Evolutionary conservation across 2,888 invertebrate genomes (phyloP), one percentile per base, ranked within the genome.

Genomic region (Lasioglossum villosulum): DNA sequence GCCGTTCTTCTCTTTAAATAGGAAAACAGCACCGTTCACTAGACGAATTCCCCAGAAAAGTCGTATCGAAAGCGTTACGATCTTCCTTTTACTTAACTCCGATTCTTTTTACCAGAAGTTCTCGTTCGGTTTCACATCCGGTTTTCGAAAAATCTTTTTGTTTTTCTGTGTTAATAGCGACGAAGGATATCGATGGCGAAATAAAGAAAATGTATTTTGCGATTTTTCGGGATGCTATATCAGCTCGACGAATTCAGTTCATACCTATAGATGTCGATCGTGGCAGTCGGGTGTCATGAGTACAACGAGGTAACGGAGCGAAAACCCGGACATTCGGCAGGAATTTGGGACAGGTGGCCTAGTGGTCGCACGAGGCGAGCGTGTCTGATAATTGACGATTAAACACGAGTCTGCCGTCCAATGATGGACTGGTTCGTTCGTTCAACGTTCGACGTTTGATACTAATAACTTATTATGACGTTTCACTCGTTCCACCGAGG

Each of bases 311-410:
- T 92, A 92, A 92, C 92, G 92, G 92, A 88, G 91, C 85, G 88
- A 92, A 92, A 92, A 91, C 91, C 88, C 90, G 93, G 91, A 92
- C 87, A 89, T 88, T 91, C 89, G 86, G 78, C 77, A 87, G 90
- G 92, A 93, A 93, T 93, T 93, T 92, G 91, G 92, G 92, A 92
- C 93, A 90, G 89, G 89, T 89, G 90, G 89, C 87, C 88, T 90
- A 92, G 90, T 92, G 91, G 89, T 85, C 83, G 86, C 83, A 82
- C 86, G 89, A 90, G 86, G 86, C 86, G 88, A 88, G 84, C 87
- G 88, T 85, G 77, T 86, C 88, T 87, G 92, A 92, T 93, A 93
- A 93, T 92, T 88, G 88, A 75, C 89, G 92, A 92, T 92, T 90
- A 93, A 93, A 93, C 91, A 92, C 80, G 84, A 83, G 83, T 76